Evolutionary conservation across 2,113 vertebrate genomes (phyloP).

Genomic region (Perca schrenkii): DNA sequence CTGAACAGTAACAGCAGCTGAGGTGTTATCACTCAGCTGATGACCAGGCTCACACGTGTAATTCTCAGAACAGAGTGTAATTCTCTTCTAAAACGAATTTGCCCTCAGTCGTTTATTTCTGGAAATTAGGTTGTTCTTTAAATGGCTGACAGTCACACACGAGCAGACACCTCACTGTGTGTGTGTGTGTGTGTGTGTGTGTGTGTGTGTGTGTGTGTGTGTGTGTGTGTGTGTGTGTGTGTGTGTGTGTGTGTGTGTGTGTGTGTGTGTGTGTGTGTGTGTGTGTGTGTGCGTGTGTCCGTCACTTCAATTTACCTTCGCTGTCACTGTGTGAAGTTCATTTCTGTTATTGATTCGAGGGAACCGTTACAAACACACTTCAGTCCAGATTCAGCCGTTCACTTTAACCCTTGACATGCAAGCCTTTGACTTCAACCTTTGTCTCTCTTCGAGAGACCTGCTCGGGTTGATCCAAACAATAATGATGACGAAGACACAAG

Average conservation of each 20-base stretch:
- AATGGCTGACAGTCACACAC: conserved; percentile 41
- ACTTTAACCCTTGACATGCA: background rate
- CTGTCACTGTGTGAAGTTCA: conserved; percentile 35
- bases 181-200: background rate
- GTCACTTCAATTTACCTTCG: conserved; percentile 42
- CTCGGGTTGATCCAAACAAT: background rate
- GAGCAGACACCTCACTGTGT: background rate
- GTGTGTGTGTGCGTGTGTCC: background rate
- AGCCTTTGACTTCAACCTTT: conserved; percentile 5
- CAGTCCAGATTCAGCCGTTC: background rate
- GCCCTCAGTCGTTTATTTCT: conserved; percentile 21
- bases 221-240: too few relatives aligned
- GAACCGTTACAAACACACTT: conserved; percentile 21
- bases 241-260: too few relatives aligned
- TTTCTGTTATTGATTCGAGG: conserved; percentile 36
- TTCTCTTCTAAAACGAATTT: conserved; percentile 48
- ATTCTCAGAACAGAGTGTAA: background rate
- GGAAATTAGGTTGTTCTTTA: conserved; percentile 47
- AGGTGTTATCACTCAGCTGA: conserved; percentile 29
- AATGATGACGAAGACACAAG: background rate
- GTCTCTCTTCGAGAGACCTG: background rate
- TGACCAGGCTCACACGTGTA: background rate
- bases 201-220: background rate
- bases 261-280: background rate
- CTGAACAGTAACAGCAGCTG: background rate